phyloP scores from a whole-genome alignment of 2,888 invertebrate species.

The Ctenicera cuprea region DNA sequence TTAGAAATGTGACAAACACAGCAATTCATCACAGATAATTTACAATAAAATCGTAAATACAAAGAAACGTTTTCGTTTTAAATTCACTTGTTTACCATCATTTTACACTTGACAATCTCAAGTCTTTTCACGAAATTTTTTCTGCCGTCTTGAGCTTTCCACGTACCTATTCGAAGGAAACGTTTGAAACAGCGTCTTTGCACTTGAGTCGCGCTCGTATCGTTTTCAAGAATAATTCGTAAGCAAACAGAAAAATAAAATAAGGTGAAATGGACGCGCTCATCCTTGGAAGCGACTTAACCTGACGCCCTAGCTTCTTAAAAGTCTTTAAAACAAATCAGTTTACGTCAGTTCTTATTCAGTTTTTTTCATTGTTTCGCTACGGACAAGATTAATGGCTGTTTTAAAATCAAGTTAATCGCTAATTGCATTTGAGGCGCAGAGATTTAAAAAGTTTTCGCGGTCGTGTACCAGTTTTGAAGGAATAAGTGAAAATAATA shows the following conservation, averaged over 20 bases:
- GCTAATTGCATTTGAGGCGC: neutral
- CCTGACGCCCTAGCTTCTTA: neutral
- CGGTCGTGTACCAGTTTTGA: neutral
- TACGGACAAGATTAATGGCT: slow-evolving; percentile 15
- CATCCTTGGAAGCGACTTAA: neutral
- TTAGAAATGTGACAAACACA: no score
- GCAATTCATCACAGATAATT: no score
- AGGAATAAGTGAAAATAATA: neutral
- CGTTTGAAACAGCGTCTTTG: neutral
- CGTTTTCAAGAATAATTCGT: slow-evolving; percentile 15
- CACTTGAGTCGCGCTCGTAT: slow-evolving; percentile 9
- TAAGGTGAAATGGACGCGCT: neutral
- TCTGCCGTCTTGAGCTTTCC: neutral
- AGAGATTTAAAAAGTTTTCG: slow-evolving; percentile 8
- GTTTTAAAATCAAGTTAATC: slow-evolving; percentile 17
- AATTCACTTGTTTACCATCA: slow-evolving; percentile 9
- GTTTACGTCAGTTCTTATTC: slow-evolving; percentile 4
- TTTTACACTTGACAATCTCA: slow-evolving; percentile 1
- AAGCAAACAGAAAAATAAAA: slow-evolving; percentile 12
- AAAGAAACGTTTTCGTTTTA: neutral
- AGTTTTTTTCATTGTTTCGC: slow-evolving; percentile 1
- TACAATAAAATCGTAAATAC: no score
- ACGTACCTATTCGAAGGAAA: no score
- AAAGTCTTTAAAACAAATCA: slow-evolving; percentile 10
- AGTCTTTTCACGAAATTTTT: neutral